These are phyloP conservation scores for Euwallacea fornicatus DNA, from an alignment of 1,140 invertebrate species.

Conservation along the genomic window DNA sequence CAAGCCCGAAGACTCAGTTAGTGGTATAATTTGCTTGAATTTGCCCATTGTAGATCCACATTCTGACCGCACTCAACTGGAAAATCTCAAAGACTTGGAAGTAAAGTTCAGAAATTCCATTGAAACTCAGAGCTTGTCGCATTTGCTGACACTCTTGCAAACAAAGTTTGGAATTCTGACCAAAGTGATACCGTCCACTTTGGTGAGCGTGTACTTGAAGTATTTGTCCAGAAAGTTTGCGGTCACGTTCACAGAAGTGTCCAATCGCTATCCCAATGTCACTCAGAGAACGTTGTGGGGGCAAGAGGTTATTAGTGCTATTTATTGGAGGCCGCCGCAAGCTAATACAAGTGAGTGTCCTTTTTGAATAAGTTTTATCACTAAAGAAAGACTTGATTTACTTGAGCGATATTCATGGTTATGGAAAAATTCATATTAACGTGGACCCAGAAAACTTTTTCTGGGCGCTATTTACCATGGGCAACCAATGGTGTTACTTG, in stretches of 20 bases:
- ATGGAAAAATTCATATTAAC: no score
- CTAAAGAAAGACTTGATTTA: no score
- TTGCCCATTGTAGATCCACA: constrained; percentile 54
- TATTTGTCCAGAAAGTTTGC: constrained; percentile 72
- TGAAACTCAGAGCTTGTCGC: constrained; percentile 66
- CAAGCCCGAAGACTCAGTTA: constrained; percentile 44
- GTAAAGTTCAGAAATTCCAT: constrained; percentile 63
- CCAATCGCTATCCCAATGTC: constrained; percentile 54
- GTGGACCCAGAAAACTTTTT: no score
- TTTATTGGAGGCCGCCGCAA: constrained; percentile 80
- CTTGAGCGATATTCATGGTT: no score
- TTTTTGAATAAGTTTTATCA: background rate
- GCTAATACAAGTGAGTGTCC: constrained; percentile 71
- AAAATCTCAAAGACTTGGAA: constrained; percentile 57
- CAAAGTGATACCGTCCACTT: constrained; percentile 65
- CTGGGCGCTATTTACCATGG: no score
- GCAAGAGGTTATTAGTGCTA: constrained; percentile 64
- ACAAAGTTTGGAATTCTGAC: constrained; percentile 68
- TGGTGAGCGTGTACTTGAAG: constrained; percentile 69
- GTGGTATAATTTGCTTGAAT: constrained; percentile 55
- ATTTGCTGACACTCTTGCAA: constrained; percentile 68
- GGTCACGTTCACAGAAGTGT: constrained; percentile 71
- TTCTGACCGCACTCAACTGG: constrained; percentile 46
- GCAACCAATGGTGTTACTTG: background rate
- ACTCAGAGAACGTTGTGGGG: constrained; percentile 62